A percentile compares a stretch with the other conserved stretches of the same genome.
These are phyloP conservation scores for Homalodisca vitripennis DNA, from an alignment of 1,140 invertebrate species.

Conservation along the genomic window DNA sequence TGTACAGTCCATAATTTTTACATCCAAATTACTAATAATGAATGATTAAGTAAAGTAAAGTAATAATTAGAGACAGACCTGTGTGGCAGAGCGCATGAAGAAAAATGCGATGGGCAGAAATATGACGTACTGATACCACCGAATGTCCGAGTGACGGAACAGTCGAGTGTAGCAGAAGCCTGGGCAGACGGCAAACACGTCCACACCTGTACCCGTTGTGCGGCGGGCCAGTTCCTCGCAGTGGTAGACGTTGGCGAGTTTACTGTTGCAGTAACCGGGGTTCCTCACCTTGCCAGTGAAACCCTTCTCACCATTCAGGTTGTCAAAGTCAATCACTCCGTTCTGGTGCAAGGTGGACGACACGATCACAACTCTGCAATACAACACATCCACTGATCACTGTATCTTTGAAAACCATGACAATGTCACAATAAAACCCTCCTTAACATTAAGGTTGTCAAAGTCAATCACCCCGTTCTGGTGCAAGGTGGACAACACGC, in stretches of 20 bases:
- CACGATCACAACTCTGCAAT: slow-evolving; percentile 56
- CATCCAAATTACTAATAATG: too few relatives aligned
- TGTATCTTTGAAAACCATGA: too few relatives aligned
- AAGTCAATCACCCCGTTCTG: too few relatives aligned
- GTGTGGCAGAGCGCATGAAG: slow-evolving; percentile 68
- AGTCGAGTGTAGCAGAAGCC: slow-evolving; percentile 81
- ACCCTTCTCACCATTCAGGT: slow-evolving; percentile 60
- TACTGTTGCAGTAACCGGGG: slow-evolving; percentile 75
- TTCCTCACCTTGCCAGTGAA: slow-evolving; percentile 53
- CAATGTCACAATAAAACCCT: too few relatives aligned
- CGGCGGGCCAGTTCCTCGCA: slow-evolving; percentile 59
- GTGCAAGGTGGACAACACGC: too few relatives aligned
- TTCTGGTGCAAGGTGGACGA: slow-evolving; percentile 57
- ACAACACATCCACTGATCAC: too few relatives aligned
- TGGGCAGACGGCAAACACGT: slow-evolving; percentile 76
- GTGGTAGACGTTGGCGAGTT: slow-evolving; percentile 75
- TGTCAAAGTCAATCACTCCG: slow-evolving; percentile 71
- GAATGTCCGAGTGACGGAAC: slow-evolving; percentile 64
- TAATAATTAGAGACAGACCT: slow-evolving; percentile 53
- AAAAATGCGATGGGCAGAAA: slow-evolving; percentile 66
- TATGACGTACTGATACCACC: slow-evolving; percentile 68
- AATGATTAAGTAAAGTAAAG: background rate
- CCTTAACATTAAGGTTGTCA: too few relatives aligned
- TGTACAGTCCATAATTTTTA: background rate
- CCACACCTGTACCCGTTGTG: slow-evolving; percentile 53